A percentile compares a stretch with the other conserved stretches of the same genome.
phyloP scores from a whole-genome alignment of 1,140 invertebrate genomes.

The Aplysia californica region DNA sequence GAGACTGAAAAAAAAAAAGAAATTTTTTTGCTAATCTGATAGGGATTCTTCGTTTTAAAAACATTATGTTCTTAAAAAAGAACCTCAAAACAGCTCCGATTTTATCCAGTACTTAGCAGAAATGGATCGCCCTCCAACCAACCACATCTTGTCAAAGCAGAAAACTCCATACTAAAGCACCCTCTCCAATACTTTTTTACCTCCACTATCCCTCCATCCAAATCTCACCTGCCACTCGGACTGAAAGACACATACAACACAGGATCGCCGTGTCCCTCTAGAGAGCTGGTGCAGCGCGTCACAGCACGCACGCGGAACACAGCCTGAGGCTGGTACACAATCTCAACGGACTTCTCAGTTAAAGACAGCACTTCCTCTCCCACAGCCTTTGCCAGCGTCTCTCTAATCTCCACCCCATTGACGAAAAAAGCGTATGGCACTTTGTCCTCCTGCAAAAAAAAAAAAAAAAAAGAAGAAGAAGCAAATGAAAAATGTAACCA shows the following conservation, averaged over 20 bases:
- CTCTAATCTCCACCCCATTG: conserved; percentile 85
- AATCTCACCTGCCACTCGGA: conserved; percentile 84
- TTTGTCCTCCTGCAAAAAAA: conserved; percentile 57
- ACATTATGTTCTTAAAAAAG: no score
- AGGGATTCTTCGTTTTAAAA: no score
- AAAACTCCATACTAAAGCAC: no score
- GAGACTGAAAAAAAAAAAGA: no score
- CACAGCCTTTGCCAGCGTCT: conserved; percentile 78
- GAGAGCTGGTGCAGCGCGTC: conserved; percentile 75
- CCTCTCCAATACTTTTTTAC: no score
- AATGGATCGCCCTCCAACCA: no score
- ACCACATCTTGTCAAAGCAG: no score
- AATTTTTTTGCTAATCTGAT: no score
- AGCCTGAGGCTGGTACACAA: conserved; percentile 97
- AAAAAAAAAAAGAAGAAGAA: conserved; percentile 15
- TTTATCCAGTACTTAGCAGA: no score
- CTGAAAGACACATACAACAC: conserved; percentile 94
- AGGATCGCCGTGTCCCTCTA: conserved; percentile 95
- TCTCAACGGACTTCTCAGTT: conserved; percentile 78
- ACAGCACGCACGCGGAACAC: conserved; percentile 80
- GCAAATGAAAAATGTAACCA: neutral
- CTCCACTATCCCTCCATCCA: no score
- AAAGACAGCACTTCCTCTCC: conserved; percentile 72
- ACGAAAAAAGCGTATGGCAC: conserved; percentile 90
- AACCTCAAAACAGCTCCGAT: no score